Percentiles rank a stretch among this genome's conserved stretches.
Conservation (phyloP, 2,797 vertebrate genomes). For the Cirrhinus molitorella region DNA sequence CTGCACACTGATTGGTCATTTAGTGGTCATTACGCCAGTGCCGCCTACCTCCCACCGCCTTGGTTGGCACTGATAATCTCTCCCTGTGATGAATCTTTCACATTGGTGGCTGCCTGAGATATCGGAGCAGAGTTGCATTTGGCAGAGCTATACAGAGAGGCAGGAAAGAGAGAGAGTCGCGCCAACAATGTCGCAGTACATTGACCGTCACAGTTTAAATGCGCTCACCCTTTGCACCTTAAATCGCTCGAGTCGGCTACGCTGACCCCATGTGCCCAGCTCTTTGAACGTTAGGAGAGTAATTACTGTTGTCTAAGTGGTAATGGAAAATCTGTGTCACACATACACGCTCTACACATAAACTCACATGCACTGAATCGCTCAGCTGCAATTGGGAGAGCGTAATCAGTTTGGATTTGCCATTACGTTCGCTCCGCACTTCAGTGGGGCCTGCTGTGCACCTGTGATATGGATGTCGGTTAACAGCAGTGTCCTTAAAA, state of each 20-base stretch:
- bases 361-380: constrained; percentile 38
- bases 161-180: constrained; percentile 31
- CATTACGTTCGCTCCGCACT: constrained; percentile 66
- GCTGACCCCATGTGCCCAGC: constrained; percentile 59
- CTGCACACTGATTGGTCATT: constrained; percentile 75
- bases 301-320: constrained; percentile 76
- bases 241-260: constrained; percentile 57
- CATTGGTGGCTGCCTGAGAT: constrained; percentile 39
- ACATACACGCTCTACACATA: constrained; percentile 47
- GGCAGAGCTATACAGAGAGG: background rate
- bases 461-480: constrained; percentile 56
- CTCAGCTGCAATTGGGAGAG: constrained; percentile 63
- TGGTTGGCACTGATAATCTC: constrained; percentile 9
- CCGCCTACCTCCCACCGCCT: background rate
- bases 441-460: constrained; percentile 58
- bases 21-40: constrained; percentile 70
- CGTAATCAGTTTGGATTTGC: constrained; percentile 70
- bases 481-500: constrained; percentile 59
- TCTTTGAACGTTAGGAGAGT: constrained; percentile 71
- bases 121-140: constrained; percentile 37
- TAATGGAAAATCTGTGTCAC: constrained; percentile 77
- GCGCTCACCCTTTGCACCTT: constrained; percentile 53
- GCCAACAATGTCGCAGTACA: constrained; percentile 29
- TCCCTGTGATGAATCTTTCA: constrained; percentile 46
- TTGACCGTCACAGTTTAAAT: constrained; percentile 60